phyloP scores from a whole-genome alignment of 2,113 vertebrate genomes.

The Butastur rufipennis region DNA sequence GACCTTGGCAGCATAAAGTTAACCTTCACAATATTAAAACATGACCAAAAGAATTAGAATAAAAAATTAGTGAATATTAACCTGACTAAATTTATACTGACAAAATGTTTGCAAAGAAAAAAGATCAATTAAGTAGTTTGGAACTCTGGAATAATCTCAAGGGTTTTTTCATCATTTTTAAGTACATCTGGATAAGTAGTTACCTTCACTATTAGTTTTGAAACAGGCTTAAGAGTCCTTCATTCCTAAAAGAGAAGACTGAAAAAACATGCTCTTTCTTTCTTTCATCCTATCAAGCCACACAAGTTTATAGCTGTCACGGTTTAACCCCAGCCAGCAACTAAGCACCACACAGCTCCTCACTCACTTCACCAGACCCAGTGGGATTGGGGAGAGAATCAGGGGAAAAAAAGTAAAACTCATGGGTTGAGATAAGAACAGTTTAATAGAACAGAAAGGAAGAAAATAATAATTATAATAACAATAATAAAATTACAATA shows the following conservation, averaged over 20 bases:
- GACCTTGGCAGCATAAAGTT: constrained; percentile 32
- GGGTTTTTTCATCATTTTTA: not conserved
- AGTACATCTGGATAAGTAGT: not conserved
- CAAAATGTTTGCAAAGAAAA: constrained; percentile 7
- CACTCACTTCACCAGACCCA: no score
- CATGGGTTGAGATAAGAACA: no score
- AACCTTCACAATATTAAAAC: not conserved
- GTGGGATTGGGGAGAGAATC: no score
- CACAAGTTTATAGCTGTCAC: not conserved
- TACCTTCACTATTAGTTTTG: not conserved
- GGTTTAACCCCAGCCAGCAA: no score
- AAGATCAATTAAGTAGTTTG: not conserved
- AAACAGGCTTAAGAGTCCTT: not conserved
- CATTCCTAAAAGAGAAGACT: not conserved
- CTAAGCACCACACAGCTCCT: no score
- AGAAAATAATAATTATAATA: no score
- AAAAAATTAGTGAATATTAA: not conserved
- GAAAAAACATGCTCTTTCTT: not conserved
- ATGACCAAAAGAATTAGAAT: not conserved
- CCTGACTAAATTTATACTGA: not conserved
- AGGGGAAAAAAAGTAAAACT: no score
- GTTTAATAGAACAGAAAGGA: no score
- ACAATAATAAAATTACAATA: no score
- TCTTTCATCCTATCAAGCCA: not conserved
- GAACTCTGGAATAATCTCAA: constrained; percentile 21